Conservation (phyloP, 2,113 vertebrate species). For the Grus americana region DNA sequence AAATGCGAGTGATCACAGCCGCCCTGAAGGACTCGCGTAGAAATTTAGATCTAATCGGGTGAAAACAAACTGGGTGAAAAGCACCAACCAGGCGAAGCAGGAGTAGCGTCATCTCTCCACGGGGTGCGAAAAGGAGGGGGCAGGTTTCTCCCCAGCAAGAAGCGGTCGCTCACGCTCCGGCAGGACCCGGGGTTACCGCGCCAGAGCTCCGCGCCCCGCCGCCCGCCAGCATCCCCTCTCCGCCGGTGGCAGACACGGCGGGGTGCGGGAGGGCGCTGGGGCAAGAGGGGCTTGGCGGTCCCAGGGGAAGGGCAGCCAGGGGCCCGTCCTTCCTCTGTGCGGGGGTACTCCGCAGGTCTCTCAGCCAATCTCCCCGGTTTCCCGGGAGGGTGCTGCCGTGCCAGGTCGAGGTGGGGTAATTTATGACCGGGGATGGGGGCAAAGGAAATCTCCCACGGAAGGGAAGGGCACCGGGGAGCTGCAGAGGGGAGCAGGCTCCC, state of each 20-base stretch:
- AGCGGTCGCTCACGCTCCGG: accelerated
- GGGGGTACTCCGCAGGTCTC: background rate
- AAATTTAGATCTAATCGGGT: background rate
- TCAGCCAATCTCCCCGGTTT: background rate
- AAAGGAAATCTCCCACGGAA: background rate
- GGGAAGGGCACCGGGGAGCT: background rate
- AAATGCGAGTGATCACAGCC: background rate
- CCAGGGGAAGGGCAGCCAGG: background rate
- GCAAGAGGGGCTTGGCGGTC: background rate
- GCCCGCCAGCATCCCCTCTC: accelerated
- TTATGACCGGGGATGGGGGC: background rate
- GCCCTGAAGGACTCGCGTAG: accelerated
- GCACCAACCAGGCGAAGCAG: background rate
- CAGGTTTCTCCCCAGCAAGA: background rate
- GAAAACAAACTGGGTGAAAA: background rate
- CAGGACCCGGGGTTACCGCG: too few species aligned
- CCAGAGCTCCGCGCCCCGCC: accelerated
- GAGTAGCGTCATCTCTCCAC: too few species aligned
- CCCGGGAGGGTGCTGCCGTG: background rate
- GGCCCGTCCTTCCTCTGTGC: background rate
- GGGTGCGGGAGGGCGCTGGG: too few species aligned
- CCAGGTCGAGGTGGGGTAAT: background rate
- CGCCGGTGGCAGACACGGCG: background rate
- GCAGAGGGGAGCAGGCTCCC: background rate
- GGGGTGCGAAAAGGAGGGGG: background rate